These are phyloP conservation scores for Stratiomys singularior DNA, from an alignment of 2,888 invertebrate genomes.

Conservation along the genomic window DNA sequence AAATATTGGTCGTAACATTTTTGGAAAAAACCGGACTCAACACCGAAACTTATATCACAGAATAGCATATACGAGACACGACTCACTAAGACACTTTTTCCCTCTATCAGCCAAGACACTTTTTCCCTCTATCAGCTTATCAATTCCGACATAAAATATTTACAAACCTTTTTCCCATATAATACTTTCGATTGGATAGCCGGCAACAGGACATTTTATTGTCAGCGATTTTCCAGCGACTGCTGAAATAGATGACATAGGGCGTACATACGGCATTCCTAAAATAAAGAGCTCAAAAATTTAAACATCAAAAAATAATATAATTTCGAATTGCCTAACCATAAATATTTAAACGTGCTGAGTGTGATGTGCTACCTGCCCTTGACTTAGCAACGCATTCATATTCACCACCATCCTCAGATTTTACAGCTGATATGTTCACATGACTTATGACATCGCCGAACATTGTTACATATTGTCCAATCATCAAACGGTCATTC, in stretches of 20 bases:
- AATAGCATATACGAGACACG: too few species aligned
- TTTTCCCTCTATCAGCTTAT: too few species aligned
- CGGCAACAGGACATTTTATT: conserved; percentile 90
- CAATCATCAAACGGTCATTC: conserved; percentile 80
- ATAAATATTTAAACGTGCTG: conserved; percentile 88
- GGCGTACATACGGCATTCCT: conserved; percentile 83
- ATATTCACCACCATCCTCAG: conserved; percentile 91
- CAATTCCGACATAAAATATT: background rate
- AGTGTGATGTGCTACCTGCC: conserved; percentile 80
- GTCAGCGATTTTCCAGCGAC: conserved; percentile 83
- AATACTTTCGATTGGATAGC: conserved; percentile 85
- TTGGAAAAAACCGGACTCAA: too few species aligned
- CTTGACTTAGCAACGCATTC: conserved; percentile 84
- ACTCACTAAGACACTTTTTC: too few species aligned
- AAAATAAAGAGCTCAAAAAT: background rate
- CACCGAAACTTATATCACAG: too few species aligned
- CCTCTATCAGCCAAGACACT: too few species aligned
- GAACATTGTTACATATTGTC: conserved; percentile 90
- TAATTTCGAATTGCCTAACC: conserved; percentile 65
- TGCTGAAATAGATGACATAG: conserved; percentile 86
- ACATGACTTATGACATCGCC: conserved; percentile 93
- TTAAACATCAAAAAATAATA: background rate
- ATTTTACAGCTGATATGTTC: conserved; percentile 85
- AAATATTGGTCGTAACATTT: too few species aligned
- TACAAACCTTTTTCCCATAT: conserved; percentile 86